Percentiles rank a stretch among this genome's conserved stretches.
phyloP scores from a whole-genome alignment of 2,797 vertebrate species.

The Buphagus erythrorhynchus region DNA sequence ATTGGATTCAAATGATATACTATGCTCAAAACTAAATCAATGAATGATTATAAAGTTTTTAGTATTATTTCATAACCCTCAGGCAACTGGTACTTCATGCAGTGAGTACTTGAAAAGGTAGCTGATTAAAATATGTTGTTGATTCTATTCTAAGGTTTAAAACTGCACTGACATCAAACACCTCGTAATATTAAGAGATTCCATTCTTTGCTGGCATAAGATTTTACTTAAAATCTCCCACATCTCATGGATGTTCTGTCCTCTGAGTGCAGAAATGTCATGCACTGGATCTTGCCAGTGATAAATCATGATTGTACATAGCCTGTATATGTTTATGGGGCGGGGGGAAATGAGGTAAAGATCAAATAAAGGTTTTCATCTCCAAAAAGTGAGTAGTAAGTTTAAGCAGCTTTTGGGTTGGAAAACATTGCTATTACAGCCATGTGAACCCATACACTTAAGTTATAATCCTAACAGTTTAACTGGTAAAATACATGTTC shows the following conservation, averaged over 20 bases:
- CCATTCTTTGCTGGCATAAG: neutral
- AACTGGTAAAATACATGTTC: neutral
- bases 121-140: constrained; percentile 73
- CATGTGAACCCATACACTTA: neutral
- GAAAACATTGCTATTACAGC: neutral
- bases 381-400: neutral
- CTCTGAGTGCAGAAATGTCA: neutral
- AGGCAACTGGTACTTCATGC: constrained; percentile 84
- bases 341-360: neutral
- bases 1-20: constrained; percentile 98
- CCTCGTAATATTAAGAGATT: neutral
- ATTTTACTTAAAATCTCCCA: neutral
- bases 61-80: constrained; percentile 89
- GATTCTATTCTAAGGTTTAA: constrained; percentile 33
- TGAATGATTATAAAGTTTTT: constrained; percentile 99
- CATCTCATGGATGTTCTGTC: neutral
- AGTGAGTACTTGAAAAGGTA: constrained; percentile 76
- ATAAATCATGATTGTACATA: neutral
- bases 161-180: neutral
- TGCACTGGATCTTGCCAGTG: neutral
- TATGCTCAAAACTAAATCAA: constrained; percentile 97
- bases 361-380: neutral
- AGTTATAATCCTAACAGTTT: accelerated
- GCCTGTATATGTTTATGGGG: accelerated
- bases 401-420: neutral